These are phyloP conservation scores for Drosophila tristis DNA, from an alignment of 1,140 invertebrate genomes.

Conservation along the genomic window DNA sequence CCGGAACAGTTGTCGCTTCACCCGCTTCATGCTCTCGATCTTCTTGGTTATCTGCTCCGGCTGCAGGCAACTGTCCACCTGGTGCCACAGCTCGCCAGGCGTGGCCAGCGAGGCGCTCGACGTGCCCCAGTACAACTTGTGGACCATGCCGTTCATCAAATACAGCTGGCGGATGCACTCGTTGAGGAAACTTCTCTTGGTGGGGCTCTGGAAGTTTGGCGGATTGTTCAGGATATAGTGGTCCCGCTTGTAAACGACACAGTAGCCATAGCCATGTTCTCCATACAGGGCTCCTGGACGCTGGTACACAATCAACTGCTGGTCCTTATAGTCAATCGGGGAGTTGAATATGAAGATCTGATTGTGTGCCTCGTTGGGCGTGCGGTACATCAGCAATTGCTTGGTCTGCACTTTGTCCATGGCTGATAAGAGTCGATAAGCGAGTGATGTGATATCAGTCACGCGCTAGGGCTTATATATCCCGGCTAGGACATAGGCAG, in stretches of 20 bases:
- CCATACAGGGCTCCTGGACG: constrained; percentile 2
- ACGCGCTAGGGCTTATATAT: constrained; percentile 31
- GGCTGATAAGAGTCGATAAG: background rate
- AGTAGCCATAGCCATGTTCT: constrained; percentile 44
- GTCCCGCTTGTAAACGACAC: constrained; percentile 66
- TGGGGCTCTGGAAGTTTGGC: constrained; percentile 59
- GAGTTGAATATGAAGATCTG: constrained; percentile 60
- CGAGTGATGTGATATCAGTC: constrained; percentile 32
- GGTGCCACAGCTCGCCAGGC: constrained; percentile 45
- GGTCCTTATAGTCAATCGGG: constrained; percentile 53
- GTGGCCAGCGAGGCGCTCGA: constrained; percentile 13
- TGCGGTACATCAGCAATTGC: constrained; percentile 51
- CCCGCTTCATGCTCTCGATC: constrained; percentile 42
- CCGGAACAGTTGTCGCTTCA: constrained; percentile 69
- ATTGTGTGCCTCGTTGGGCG: constrained; percentile 35
- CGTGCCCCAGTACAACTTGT: constrained; percentile 49
- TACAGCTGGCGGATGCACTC: constrained; percentile 72
- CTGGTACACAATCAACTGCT: constrained; percentile 61
- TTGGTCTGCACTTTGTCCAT: constrained; percentile 43
- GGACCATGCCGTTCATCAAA: constrained; percentile 44
- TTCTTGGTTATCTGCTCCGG: constrained; percentile 18
- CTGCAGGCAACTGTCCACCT: constrained; percentile 55
- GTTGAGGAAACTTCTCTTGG: constrained; percentile 64
- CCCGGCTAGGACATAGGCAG: background rate
- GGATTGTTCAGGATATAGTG: constrained; percentile 59